Evolutionary conservation across 2,888 invertebrate genomes (phyloP).

Genomic region (Thysanoteuthis rhombus): DNA sequence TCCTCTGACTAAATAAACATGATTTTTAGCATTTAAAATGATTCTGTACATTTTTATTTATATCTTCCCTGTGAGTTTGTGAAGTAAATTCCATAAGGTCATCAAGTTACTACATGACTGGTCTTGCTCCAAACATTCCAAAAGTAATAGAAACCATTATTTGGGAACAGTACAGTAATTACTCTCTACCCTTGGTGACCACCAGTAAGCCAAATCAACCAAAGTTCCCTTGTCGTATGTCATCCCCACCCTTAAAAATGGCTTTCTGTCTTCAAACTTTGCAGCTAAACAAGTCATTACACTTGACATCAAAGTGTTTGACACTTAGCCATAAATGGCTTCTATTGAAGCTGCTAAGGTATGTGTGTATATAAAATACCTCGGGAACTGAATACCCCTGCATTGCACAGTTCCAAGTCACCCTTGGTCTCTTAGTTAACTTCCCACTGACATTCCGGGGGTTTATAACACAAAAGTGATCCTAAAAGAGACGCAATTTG

Average conservation of each 20-base stretch:
- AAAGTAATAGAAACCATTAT: conserved; percentile 12
- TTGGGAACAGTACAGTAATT: not conserved
- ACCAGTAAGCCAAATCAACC: not conserved
- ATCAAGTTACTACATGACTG: not conserved
- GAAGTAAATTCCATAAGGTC: not conserved
- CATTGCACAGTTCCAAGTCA: too few species aligned
- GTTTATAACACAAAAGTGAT: too few species aligned
- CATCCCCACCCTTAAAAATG: not conserved
- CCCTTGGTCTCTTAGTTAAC: too few species aligned
- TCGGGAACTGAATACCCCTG: too few species aligned
- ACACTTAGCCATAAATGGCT: not conserved
- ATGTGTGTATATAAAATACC: too few species aligned
- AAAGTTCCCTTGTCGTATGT: not conserved
- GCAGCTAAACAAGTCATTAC: not conserved
- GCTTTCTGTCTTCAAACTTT: not conserved
- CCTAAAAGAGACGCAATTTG: too few species aligned
- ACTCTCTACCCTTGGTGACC: not conserved
- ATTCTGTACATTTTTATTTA: not conserved
- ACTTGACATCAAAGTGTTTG: not conserved
- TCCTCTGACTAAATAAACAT: too few species aligned
- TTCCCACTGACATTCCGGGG: too few species aligned
- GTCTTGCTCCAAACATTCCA: not conserved
- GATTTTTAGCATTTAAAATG: too few species aligned
- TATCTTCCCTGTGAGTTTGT: not conserved
- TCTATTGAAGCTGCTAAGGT: too few species aligned